Conservation (phyloP, 2,797 vertebrate species). For the Sebastes alutus region DNA sequence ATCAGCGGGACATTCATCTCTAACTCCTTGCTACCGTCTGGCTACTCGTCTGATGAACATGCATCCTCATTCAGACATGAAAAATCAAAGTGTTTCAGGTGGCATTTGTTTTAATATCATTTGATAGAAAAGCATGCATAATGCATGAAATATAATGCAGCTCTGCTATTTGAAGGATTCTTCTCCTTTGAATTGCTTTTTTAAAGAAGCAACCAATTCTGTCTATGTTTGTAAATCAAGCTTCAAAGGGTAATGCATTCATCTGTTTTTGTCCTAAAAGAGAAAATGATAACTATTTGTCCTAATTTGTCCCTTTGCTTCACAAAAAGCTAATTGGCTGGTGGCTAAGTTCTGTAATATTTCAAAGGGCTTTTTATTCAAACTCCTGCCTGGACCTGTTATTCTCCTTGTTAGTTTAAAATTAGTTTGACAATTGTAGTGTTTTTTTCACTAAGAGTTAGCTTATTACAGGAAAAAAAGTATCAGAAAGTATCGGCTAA, state of each 20-base stretch:
- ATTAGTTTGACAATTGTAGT: not conserved
- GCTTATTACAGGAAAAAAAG: not conserved
- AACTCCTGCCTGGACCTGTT: slow-evolving; percentile 17
- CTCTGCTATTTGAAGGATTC: slow-evolving; percentile 10
- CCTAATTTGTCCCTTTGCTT: slow-evolving; percentile 44
- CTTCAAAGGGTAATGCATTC: slow-evolving; percentile 35
- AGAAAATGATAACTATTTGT: slow-evolving; percentile 45
- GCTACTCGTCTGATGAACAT: slow-evolving; percentile 23
- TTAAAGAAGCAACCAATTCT: not conserved
- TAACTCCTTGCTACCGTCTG: slow-evolving; percentile 14
- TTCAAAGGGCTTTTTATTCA: slow-evolving; percentile 12
- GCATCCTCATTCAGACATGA: slow-evolving; percentile 1
- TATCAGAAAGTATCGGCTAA: not conserved
- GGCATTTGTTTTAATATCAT: slow-evolving; percentile 25
- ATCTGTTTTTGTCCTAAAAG: slow-evolving; percentile 38
- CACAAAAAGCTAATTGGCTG: slow-evolving; percentile 35
- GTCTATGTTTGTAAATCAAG: slow-evolving; percentile 26
- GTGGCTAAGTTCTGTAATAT: slow-evolving; percentile 12
- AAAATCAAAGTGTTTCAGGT: slow-evolving; percentile 25
- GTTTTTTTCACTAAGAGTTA: not conserved
- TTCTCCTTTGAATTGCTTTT: not conserved
- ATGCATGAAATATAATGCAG: slow-evolving; percentile 16
- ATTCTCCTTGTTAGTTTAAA: slow-evolving; percentile 25
- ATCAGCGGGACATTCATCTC: not conserved
- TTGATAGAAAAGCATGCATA: slow-evolving; percentile 27